Percentiles rank a stretch among this genome's conserved stretches.
phyloP scores from a whole-genome alignment of 1,140 invertebrate genomes.

The Akabosia matsudoensis region DNA sequence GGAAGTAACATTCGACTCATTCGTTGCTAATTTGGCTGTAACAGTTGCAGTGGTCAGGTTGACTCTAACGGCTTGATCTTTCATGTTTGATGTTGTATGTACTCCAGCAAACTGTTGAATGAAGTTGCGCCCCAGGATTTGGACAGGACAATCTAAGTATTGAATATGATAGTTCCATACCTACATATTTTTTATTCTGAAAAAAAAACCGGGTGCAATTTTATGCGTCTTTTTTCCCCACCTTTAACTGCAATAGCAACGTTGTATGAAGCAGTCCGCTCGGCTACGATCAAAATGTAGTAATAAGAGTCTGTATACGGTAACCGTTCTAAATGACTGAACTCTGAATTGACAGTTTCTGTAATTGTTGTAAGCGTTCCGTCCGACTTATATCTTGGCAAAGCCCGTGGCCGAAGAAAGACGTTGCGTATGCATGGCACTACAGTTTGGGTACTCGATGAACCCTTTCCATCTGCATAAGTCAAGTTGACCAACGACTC shows the following conservation, averaged over 20 bases:
- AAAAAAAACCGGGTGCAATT: no score
- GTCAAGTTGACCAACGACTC: not conserved
- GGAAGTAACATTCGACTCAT: slow-evolving; percentile 39
- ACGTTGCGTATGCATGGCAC: slow-evolving; percentile 53
- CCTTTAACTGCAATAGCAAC: slow-evolving; percentile 53
- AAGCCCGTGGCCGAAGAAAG: slow-evolving; percentile 51
- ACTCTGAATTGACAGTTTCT: slow-evolving; percentile 51
- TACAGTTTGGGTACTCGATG: slow-evolving; percentile 32
- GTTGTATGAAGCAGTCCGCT: slow-evolving; percentile 52
- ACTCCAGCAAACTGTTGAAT: slow-evolving; percentile 45
- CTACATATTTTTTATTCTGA: no score
- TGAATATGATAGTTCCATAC: not conserved
- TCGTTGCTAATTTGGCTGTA: not conserved
- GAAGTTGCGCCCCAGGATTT: slow-evolving; percentile 44
- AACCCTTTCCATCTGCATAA: not conserved
- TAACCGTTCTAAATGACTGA: slow-evolving; percentile 51
- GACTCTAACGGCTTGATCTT: slow-evolving; percentile 42
- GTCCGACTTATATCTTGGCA: slow-evolving; percentile 53
- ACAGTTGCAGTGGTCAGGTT: slow-evolving; percentile 26
- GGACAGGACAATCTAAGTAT: slow-evolving; percentile 40
- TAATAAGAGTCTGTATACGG: slow-evolving; percentile 58
- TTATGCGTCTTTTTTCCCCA: no score
- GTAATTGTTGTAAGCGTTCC: slow-evolving; percentile 49
- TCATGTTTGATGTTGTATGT: slow-evolving; percentile 16
- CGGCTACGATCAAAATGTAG: slow-evolving; percentile 56